A percentile compares a stretch with the other conserved stretches of the same genome.
These are phyloP conservation scores for Crossaster papposus DNA, from an alignment of 53 echinoderm and acorn worm species.

Conservation along the genomic window DNA sequence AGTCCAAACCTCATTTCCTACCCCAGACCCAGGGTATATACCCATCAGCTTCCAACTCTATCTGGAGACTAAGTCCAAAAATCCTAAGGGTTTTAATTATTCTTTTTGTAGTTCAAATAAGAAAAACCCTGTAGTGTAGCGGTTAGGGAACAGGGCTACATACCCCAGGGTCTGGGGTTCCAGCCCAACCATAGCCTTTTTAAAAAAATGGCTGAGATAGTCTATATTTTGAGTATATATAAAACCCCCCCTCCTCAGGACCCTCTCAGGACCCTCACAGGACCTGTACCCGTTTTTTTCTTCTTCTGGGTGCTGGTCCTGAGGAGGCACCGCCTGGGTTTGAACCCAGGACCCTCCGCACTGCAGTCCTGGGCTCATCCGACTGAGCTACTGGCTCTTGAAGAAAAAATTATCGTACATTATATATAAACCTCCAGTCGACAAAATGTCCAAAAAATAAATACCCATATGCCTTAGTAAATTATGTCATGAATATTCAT, in stretches of 20 bases:
- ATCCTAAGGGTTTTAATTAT: not conserved
- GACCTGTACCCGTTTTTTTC: not conserved
- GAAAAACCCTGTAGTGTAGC: not conserved
- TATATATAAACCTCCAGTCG: not conserved
- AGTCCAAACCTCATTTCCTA: too few relatives aligned
- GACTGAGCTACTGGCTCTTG: not conserved
- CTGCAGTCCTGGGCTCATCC: not conserved
- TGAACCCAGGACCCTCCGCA: not conserved
- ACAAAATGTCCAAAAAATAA: not conserved
- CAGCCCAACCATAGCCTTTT: not conserved
- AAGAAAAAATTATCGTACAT: not conserved
- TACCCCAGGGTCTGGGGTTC: not conserved
- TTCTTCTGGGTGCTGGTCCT: too few relatives aligned
- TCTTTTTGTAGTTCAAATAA: not conserved
- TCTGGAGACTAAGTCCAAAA: not conserved
- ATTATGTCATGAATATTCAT: slow-evolving; percentile 5
- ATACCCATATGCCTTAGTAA: not conserved
- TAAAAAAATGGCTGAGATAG: not conserved
- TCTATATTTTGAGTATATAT: not conserved
- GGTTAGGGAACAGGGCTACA: not conserved
- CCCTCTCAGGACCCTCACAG: too few relatives aligned
- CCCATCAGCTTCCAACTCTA: not conserved
- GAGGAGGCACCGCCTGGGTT: not conserved
- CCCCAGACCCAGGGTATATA: not conserved
- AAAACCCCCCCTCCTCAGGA: not conserved